phyloP scores from a whole-genome alignment of 1,140 invertebrate species.

The Calliphora vicina region DNA sequence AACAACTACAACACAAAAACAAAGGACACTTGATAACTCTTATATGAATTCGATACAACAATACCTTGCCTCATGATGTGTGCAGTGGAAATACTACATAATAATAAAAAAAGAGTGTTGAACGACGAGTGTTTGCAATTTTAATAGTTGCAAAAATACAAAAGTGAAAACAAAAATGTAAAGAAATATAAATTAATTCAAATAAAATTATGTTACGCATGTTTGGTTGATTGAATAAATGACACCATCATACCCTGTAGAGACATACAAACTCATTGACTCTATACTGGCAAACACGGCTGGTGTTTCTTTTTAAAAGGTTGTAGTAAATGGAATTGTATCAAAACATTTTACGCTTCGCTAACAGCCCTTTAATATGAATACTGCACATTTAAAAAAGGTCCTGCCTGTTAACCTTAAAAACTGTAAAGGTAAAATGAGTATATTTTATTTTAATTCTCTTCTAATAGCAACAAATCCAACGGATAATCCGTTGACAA shows the following conservation, averaged over 20 bases:
- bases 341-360: constrained; percentile 9
- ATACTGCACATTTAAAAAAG: neutral
- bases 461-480: constrained; percentile 19
- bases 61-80: neutral
- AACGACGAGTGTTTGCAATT: neutral
- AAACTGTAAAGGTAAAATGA: neutral
- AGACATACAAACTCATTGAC: constrained; percentile 6
- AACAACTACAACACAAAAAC: neutral
- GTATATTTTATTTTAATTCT: constrained; percentile 20
- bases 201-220: constrained; percentile 22
- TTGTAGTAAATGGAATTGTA: neutral
- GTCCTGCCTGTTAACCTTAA: neutral
- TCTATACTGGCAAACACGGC: neutral
- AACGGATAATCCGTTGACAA: neutral
- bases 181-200: constrained; percentile 23
- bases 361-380: neutral
- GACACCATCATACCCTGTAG: constrained; percentile 13
- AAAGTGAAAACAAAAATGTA: neutral
- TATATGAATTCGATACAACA: constrained; percentile 14
- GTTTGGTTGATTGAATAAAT: constrained; percentile 24
- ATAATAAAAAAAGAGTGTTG: neutral
- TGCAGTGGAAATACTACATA: neutral
- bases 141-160: neutral
- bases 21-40: constrained; percentile 33
- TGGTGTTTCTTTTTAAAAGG: neutral